Evolutionary conservation across 2,113 vertebrate species (phyloP).

Genomic region (Cyrtonyx montezumae): DNA sequence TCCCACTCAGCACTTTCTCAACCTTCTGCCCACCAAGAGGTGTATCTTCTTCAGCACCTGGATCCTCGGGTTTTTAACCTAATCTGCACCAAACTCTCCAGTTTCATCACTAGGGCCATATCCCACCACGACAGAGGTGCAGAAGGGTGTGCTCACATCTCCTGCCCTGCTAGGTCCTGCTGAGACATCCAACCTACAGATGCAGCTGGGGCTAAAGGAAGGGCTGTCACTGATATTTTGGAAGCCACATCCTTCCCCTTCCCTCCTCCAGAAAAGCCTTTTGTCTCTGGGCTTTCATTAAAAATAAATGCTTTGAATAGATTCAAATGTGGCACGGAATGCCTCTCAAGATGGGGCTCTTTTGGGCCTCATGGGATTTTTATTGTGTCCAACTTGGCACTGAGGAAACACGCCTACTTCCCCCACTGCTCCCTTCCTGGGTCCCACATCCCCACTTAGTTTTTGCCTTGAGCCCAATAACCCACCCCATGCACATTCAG

Average conservation of each 20-base stretch:
- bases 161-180: neutral
- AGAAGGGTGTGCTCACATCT: neutral
- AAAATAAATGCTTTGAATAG: constrained; percentile 23
- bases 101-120: neutral
- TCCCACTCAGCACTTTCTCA: neutral
- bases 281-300: constrained; percentile 12
- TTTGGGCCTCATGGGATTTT: neutral
- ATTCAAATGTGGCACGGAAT: neutral
- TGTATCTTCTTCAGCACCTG: neutral
- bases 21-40: neutral
- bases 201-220: neutral
- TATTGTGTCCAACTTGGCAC: neutral
- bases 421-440: neutral
- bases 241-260: constrained; percentile 12
- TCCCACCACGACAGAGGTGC: neutral
- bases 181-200: neutral
- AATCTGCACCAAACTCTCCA: neutral
- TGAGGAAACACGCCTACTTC: neutral
- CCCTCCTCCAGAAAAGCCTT: constrained; percentile 26
- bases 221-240: neutral
- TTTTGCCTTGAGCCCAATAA: neutral
- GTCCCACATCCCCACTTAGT: neutral
- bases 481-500: neutral
- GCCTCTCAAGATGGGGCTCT: neutral
- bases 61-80: neutral